Evolutionary conservation across 35 echinoderm and acorn worm genomes (phyloP).

Genomic region (Apostichopus californicus): DNA sequence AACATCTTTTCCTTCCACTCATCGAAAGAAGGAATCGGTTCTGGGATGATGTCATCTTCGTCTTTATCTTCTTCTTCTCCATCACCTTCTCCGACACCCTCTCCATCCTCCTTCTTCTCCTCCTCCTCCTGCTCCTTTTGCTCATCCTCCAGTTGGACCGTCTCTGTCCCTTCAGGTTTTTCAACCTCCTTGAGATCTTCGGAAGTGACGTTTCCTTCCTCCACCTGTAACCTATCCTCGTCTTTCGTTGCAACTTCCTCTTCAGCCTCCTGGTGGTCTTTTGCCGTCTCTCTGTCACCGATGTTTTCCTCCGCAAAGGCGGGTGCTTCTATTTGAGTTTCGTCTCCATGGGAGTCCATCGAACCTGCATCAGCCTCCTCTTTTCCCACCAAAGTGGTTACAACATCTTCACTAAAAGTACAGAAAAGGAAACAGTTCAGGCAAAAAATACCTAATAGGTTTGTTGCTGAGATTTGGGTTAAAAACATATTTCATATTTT

Average conservation of each 20-base stretch:
- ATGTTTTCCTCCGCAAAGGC: neutral
- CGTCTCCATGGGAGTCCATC: neutral
- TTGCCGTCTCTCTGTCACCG: neutral
- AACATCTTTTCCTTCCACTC: constrained; percentile 82
- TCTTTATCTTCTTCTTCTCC: constrained; percentile 8
- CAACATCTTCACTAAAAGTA: no score
- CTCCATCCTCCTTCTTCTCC: neutral
- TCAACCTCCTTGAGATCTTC: neutral
- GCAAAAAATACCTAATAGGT: no score
- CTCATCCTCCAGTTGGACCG: neutral
- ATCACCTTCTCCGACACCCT: neutral
- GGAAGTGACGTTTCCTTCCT: neutral
- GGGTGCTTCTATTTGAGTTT: neutral
- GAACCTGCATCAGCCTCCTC: neutral
- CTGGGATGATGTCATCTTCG: neutral
- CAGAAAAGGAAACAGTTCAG: no score
- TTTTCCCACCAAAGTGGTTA: neutral
- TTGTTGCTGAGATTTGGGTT: no score
- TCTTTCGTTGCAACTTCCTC: neutral
- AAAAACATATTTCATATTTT: no score
- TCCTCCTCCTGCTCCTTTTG: neutral
- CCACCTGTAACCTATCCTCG: neutral
- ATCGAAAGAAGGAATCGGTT: constrained; percentile 82
- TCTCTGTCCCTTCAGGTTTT: neutral
- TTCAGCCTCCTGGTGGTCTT: neutral